Conservation (phyloP, 1,140 invertebrate genomes). For the Coptotermes formosanus region DNA sequence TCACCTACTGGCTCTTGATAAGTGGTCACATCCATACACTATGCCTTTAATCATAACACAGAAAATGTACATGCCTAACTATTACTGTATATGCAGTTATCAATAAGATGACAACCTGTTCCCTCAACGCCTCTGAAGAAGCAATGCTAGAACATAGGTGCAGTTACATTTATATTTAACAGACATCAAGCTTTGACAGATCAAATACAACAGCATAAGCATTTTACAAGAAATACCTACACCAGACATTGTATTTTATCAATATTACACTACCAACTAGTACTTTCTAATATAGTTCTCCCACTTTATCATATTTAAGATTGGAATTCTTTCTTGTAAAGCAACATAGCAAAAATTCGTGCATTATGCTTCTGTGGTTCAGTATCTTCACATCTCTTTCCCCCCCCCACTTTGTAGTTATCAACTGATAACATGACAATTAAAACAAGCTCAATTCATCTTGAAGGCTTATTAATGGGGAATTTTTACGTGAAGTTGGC, state of each 20-base stretch:
- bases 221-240: slow-evolving; percentile 24
- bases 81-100: slow-evolving; percentile 6
- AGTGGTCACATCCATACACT: slow-evolving; percentile 22
- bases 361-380: slow-evolving; percentile 10
- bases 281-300: slow-evolving; percentile 20
- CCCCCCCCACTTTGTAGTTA: not conserved
- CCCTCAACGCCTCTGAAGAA: not conserved
- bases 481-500: not conserved
- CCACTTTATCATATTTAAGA: not conserved
- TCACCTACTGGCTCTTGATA: not conserved
- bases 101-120: not conserved
- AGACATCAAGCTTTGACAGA: slow-evolving; percentile 25
- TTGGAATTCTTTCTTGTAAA: slow-evolving; percentile 1
- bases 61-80: not conserved
- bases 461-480: not conserved
- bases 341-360: slow-evolving; percentile 21
- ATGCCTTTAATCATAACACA: not conserved
- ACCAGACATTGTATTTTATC: slow-evolving; percentile 23
- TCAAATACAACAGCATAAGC: slow-evolving; percentile 25
- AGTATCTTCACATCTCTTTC: not conserved
- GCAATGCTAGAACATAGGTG: not conserved
- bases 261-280: slow-evolving; percentile 20
- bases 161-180: not conserved
- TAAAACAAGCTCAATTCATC: slow-evolving; percentile 10
- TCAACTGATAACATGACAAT: not conserved